A percentile compares a stretch with the other conserved stretches of the same genome.
Conservation (phyloP, 1,140 invertebrate genomes). For the Lordiphosa stackelbergi region DNA sequence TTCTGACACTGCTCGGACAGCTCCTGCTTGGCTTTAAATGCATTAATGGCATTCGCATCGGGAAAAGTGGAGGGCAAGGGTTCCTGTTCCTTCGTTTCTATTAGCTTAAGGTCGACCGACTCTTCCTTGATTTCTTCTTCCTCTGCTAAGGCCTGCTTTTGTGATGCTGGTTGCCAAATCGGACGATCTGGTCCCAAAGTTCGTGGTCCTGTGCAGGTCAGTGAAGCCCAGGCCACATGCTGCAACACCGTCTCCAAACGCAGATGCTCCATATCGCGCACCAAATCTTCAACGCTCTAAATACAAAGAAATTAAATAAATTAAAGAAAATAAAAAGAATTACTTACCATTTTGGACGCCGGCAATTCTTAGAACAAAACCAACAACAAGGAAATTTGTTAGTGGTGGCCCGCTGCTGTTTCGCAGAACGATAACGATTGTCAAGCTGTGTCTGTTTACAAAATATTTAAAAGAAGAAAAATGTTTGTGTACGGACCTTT, state of each 20-base stretch:
- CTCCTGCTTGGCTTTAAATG: conserved; percentile 44
- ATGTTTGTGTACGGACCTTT: too few species aligned
- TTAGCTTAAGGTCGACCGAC: neutral
- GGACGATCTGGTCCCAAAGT: conserved; percentile 45
- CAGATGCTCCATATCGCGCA: conserved; percentile 21
- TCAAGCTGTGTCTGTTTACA: too few species aligned
- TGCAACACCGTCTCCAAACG: conserved; percentile 36
- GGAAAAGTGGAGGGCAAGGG: conserved; percentile 26
- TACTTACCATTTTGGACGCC: too few species aligned
- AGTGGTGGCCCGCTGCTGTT: too few species aligned
- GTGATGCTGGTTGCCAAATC: conserved; percentile 1
- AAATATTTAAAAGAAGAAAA: too few species aligned
- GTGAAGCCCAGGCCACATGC: conserved; percentile 42
- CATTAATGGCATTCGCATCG: conserved; percentile 35
- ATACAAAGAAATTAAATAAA: neutral
- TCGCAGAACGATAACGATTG: too few species aligned
- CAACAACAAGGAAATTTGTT: too few species aligned
- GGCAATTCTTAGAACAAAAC: too few species aligned
- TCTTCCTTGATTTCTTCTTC: neutral
- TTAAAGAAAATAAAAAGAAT: too few species aligned
- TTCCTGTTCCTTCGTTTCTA: too few species aligned
- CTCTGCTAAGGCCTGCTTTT: neutral
- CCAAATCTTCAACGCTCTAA: conserved; percentile 47
- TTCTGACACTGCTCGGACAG: conserved; percentile 46
- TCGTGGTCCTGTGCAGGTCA: conserved; percentile 26